Evolutionary conservation across 2,113 vertebrate species (phyloP).

Genomic region (Nothocercus nigrocapillus): DNA sequence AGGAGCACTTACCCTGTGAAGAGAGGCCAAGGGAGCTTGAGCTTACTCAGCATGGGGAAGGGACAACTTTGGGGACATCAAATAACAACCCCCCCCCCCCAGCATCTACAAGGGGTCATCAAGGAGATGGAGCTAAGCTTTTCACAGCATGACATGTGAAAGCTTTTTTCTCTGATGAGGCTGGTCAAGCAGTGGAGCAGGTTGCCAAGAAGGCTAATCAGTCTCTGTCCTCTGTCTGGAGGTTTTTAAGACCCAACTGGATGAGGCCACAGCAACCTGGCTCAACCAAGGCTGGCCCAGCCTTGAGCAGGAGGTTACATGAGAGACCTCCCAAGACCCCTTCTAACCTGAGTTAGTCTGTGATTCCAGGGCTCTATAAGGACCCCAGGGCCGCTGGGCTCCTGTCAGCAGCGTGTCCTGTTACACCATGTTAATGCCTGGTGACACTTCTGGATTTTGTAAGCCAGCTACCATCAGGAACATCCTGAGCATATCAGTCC

Average conservation of each 20-base stretch:
- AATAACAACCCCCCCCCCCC: not conserved
- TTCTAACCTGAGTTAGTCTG: not conserved
- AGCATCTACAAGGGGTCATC: not conserved
- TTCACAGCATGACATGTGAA: not conserved
- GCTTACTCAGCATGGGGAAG: not conserved
- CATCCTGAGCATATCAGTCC: not conserved
- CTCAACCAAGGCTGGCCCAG: not conserved
- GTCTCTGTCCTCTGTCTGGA: not conserved
- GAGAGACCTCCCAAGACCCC: not conserved
- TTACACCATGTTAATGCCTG: not conserved
- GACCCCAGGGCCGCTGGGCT: not conserved
- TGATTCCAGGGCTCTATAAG: not conserved
- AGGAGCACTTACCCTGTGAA: not conserved
- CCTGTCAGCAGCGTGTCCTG: not conserved
- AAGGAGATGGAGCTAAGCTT: not conserved
- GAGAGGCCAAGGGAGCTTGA: not conserved
- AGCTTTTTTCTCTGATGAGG: not conserved
- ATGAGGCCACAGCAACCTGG: not conserved
- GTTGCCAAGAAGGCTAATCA: not conserved
- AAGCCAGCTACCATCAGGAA: not conserved
- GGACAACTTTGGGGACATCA: not conserved
- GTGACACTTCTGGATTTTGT: not conserved
- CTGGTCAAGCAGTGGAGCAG: not conserved
- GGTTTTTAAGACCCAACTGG: not conserved
- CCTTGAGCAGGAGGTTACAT: not conserved